Evolutionary conservation across 2,888 invertebrate species (phyloP), one percentile per base, ranked within the genome.

Genomic region (Lymantria monacha): DNA sequence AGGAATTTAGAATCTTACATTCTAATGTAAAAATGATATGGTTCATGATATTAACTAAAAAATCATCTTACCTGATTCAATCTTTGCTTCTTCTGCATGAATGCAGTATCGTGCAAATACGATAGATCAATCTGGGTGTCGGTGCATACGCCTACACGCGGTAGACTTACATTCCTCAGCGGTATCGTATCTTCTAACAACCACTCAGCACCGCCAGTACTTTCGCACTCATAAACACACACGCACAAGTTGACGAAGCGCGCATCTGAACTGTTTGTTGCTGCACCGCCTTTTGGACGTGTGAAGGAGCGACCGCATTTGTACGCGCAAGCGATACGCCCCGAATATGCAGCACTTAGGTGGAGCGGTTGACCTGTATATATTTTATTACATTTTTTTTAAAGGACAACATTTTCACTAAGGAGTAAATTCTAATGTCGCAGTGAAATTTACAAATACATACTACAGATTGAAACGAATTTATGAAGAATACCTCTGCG

Each of bases 191-290:
- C 99, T 80, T 99, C 99, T 10, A 98, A 88, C 42, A 98, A 93
- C 99, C 99, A 99, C 73, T 96, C 96, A 38, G 96, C 95, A 52
- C 97, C 99, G 7, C 90, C 99, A 7, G 98, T 98, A 62, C 99
- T 99, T 88, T 99, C 99, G 81, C 99, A 99, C 83, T 99, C 99
- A 87, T 98, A 99, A 61, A 99, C 98, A 42, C 98, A 97, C 8
- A 99, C 98, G 84, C 96, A 96, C 0, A 97, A 91, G 81, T 97
- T 97, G 22, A 97, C 97, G 80, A 96, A 97, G 49, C 97, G 93
- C 0, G 96, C 96, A 75, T 92, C 92, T 0, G 83, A 64, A 48
- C 48, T 74, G 9, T 72, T 78, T 61, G 96, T 96, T 11, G 95
- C 94, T 0, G 76, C 63, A 69, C 96, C 96, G 63, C 95, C 96